Conservation (phyloP, 2,888 invertebrate species). For the Metacarcinus magister region DNA sequence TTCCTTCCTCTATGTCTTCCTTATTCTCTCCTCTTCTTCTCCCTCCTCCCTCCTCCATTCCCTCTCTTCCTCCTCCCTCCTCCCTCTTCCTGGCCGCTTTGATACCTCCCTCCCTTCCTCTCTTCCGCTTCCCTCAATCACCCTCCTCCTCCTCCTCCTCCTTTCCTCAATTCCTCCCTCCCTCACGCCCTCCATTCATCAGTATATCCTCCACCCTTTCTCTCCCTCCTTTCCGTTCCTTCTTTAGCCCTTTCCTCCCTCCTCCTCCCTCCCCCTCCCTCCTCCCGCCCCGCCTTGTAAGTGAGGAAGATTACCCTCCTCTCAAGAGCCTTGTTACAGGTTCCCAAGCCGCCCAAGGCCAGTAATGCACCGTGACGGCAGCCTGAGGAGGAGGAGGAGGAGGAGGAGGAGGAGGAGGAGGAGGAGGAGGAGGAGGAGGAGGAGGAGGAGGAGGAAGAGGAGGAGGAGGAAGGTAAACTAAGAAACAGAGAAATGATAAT, state of each 20-base stretch:
- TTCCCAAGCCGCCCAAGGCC: neutral
- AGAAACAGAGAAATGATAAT: no score
- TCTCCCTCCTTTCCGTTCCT: neutral
- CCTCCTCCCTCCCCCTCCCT: neutral
- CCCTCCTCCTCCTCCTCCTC: neutral
- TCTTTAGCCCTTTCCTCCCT: no score
- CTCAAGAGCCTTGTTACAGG: neutral
- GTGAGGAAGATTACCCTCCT: neutral
- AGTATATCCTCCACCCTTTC: no score
- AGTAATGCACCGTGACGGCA: neutral
- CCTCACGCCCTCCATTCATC: neutral
- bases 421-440: neutral
- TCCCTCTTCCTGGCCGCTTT: neutral
- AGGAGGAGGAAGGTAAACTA: neutral
- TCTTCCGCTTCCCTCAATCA: neutral
- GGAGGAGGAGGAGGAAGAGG: conserved; percentile 13
- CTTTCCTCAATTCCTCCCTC: neutral
- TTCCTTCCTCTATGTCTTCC: no score
- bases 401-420: neutral
- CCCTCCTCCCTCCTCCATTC: neutral
- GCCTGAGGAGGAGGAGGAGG: neutral
- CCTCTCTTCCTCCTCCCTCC: neutral
- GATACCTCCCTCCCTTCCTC: neutral
- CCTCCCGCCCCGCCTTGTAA: neutral
- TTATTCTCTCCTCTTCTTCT: neutral